Percentiles rank a stretch among this genome's conserved stretches.
These are phyloP conservation scores for Steatocranus sp. DNA, from an alignment of 2,797 vertebrate species.

Conservation along the genomic window DNA sequence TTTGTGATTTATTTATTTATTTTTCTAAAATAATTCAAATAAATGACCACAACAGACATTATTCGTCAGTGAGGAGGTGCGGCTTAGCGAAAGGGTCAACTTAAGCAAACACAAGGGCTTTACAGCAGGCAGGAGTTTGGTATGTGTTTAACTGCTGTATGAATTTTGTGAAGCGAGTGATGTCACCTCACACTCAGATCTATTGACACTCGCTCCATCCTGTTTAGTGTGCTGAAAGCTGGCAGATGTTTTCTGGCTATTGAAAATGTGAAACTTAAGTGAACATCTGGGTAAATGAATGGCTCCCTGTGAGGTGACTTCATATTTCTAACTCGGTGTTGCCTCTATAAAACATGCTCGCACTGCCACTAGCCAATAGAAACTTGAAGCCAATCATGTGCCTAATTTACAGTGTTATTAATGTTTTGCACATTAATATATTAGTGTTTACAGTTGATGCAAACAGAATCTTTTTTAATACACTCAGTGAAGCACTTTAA, in stretches of 20 bases:
- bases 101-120: neutral
- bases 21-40: neutral
- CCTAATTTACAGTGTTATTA: constrained; percentile 29
- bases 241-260: neutral
- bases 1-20: neutral
- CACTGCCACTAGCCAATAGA: constrained; percentile 15
- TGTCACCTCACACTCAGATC: neutral
- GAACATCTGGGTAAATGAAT: neutral
- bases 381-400: constrained; percentile 52
- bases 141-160: neutral
- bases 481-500: constrained; percentile 7
- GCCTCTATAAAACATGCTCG: neutral
- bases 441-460: constrained; percentile 2
- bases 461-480: neutral
- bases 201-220: neutral
- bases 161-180: neutral
- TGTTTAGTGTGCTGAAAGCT: neutral
- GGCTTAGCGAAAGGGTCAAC: neutral
- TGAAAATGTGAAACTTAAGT: neutral
- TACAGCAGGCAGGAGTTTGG: neutral
- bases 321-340: neutral
- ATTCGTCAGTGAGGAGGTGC: neutral
- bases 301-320: neutral
- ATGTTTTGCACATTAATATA: neutral
- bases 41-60: neutral